Conservation (phyloP, 2,113 vertebrate species). For the Seriola rivoliana region DNA sequence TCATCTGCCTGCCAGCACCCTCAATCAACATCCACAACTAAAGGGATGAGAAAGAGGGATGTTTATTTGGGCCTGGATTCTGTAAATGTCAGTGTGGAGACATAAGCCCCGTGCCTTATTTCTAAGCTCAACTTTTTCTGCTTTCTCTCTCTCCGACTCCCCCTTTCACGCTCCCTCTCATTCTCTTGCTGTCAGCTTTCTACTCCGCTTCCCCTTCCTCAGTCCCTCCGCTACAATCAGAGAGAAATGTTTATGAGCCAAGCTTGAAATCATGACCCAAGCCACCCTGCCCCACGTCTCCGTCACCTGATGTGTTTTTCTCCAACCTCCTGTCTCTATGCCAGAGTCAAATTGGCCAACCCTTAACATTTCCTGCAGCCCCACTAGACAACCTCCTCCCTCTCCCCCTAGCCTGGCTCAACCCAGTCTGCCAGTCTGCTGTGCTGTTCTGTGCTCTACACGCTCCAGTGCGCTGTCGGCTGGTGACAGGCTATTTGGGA, state of each 20-base stretch:
- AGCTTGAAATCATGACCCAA: slow-evolving; percentile 70
- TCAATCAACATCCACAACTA: slow-evolving; percentile 76
- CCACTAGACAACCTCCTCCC: slow-evolving; percentile 68
- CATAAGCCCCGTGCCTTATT: slow-evolving; percentile 72
- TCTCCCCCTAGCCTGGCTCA: slow-evolving; percentile 60
- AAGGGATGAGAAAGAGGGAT: slow-evolving; percentile 64
- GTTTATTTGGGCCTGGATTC: slow-evolving; percentile 73
- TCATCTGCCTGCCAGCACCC: slow-evolving; percentile 76
- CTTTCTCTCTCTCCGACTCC: slow-evolving; percentile 35
- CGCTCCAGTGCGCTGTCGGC: slow-evolving; percentile 83
- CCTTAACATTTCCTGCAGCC: slow-evolving; percentile 74
- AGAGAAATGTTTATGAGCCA: slow-evolving; percentile 73
- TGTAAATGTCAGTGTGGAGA: slow-evolving; percentile 64
- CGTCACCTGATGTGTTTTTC: slow-evolving; percentile 70
- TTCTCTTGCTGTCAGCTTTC: slow-evolving; percentile 69
- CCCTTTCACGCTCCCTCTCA: slow-evolving; percentile 51
- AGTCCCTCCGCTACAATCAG: slow-evolving; percentile 54
- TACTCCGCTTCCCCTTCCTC: slow-evolving; percentile 42
- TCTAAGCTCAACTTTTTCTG: slow-evolving; percentile 62
- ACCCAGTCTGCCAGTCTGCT: slow-evolving; percentile 74
- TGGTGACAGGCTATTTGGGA: slow-evolving; percentile 87
- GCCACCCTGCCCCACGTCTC: slow-evolving; percentile 67
- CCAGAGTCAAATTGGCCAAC: slow-evolving; percentile 76
- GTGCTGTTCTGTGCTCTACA: slow-evolving; percentile 74
- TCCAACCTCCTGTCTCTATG: slow-evolving; percentile 72